These are phyloP conservation scores for Melitaea cinxia DNA, from an alignment of 1,140 invertebrate species.

Conservation along the genomic window DNA sequence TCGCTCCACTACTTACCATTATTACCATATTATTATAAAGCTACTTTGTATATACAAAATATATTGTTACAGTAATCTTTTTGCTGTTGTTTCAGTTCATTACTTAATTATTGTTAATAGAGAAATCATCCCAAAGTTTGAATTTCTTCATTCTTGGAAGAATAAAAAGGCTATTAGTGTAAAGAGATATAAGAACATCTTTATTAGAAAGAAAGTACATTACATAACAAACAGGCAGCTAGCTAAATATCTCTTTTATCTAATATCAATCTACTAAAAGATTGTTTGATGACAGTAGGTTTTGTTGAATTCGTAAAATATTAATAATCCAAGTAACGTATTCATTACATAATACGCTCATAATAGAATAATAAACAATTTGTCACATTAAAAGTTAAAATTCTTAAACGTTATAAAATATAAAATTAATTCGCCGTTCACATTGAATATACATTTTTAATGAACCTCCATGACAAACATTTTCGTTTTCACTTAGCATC, in stretches of 20 bases:
- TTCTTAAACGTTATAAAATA: not conserved
- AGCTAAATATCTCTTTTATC: no score
- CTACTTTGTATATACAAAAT: conserved; percentile 76
- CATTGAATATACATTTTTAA: conserved; percentile 22
- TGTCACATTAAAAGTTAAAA: not conserved
- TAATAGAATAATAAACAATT: no score
- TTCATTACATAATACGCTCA: no score
- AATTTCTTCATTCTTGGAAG: not conserved
- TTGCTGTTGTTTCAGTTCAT: conserved; percentile 37
- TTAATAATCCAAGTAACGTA: no score
- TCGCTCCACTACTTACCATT: conserved; percentile 41
- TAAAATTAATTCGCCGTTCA: not conserved
- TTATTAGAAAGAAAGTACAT: not conserved
- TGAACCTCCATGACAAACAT: conserved; percentile 22
- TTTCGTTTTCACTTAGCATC: conserved; percentile 25
- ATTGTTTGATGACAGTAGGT: no score
- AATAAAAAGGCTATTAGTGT: not conserved
- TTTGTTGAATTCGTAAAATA: no score
- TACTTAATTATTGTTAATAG: not conserved
- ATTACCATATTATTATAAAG: conserved; percentile 70
- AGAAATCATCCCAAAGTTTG: not conserved
- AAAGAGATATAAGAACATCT: not conserved
- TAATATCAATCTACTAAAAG: no score
- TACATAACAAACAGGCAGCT: not conserved
- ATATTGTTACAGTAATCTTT: conserved; percentile 78